Conservation (phyloP, 2,797 vertebrate genomes). For the Eidolon dupreanum region DNA sequence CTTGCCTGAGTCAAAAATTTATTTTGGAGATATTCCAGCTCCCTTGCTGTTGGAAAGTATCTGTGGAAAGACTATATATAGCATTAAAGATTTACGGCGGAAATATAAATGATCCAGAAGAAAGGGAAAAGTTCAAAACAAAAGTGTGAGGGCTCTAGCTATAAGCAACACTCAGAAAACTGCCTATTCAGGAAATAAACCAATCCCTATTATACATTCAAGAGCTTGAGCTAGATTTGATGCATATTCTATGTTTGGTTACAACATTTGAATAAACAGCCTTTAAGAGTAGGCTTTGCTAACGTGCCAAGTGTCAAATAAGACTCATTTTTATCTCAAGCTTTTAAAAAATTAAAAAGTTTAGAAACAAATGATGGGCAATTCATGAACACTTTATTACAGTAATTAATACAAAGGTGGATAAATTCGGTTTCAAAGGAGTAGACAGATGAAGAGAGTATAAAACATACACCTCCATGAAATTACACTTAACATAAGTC, state of each 20-base stretch:
- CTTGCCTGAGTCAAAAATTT: not conserved
- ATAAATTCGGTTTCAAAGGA: not conserved
- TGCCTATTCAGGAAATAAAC: not conserved
- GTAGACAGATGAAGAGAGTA: not conserved
- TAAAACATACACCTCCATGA: not conserved
- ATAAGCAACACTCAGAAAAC: not conserved
- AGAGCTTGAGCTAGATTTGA: not conserved
- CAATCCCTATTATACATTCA: not conserved
- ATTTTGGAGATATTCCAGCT: not conserved
- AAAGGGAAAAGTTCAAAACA: not conserved
- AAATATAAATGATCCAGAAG: not conserved
- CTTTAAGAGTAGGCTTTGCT: not conserved
- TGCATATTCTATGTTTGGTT: not conserved
- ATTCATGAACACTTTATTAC: not conserved
- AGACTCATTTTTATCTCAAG: not conserved
- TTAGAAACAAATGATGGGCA: not conserved
- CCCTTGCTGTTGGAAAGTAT: not conserved
- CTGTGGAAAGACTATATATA: not conserved
- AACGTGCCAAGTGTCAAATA: not conserved
- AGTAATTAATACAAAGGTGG: not conserved
- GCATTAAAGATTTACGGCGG: not conserved
- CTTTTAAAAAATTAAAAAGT: not conserved
- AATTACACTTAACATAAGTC: not conserved
- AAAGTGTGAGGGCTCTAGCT: not conserved
- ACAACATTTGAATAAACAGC: not conserved